Percentiles rank a stretch among this genome's conserved stretches.
These are phyloP conservation scores for Scrobipalpa atriplicella DNA, from an alignment of 2,888 invertebrate genomes.

Conservation along the genomic window DNA sequence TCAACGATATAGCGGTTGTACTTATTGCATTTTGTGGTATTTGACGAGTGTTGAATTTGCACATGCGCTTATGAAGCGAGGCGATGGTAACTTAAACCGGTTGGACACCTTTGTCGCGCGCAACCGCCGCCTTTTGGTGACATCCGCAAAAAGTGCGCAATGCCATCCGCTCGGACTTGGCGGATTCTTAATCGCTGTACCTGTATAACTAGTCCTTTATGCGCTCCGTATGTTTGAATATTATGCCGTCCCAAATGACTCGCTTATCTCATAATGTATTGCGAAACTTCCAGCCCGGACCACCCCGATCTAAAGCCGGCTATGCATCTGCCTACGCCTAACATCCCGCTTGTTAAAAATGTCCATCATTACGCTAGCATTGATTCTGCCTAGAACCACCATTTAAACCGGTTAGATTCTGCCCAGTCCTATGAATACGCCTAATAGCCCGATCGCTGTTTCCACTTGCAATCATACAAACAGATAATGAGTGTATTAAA, in stretches of 20 bases:
- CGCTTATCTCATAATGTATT: conserved; percentile 18
- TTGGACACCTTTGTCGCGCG: conserved; percentile 74
- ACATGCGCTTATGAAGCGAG: conserved; percentile 74
- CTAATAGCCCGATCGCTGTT: conserved; percentile 52
- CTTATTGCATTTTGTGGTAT: conserved; percentile 66
- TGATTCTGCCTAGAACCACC: conserved; percentile 60
- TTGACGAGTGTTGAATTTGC: conserved; percentile 78
- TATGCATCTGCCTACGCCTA: conserved; percentile 18
- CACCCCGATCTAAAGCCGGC: conserved; percentile 22
- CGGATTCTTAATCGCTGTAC: conserved; percentile 63
- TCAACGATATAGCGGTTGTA: conserved; percentile 49
- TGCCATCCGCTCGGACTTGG: conserved; percentile 68
- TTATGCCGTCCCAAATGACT: background rate
- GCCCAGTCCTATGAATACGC: conserved; percentile 53
- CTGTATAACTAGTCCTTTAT: conserved; percentile 30
- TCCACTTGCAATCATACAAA: conserved; percentile 55
- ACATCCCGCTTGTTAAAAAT: conserved; percentile 46
- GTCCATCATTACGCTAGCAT: conserved; percentile 62
- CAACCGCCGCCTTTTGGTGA: conserved; percentile 73
- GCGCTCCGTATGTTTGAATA: background rate
- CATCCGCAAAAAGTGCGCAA: conserved; percentile 77
- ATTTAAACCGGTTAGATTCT: conserved; percentile 63
- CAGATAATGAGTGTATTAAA: conserved; percentile 44
- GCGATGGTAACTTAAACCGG: conserved; percentile 76
- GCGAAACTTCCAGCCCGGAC: conserved; percentile 8